Base-by-base conservation (phyloP, 2,113 vertebrate species). In the Platycercus adscitus region DNA sequence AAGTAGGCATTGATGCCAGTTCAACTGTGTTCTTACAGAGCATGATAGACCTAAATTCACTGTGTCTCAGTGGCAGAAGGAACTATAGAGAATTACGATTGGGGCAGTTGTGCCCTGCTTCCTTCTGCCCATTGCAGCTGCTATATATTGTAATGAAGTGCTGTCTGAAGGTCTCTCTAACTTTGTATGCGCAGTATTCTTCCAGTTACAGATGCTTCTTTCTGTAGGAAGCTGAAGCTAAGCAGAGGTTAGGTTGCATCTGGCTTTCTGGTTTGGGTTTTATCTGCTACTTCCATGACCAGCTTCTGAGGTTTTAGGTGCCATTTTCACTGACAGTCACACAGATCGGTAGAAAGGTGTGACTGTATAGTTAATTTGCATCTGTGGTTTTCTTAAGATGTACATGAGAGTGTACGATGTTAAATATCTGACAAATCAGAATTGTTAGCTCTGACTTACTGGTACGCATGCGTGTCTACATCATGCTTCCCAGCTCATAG, bases 61-160 rank as follows among this genome's bases (percentile, higher is more conserved):
- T 8, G 10, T 11, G 5, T 29, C 11, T 58, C 50, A 69, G 15
- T 35, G 43, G 13, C 44, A 52, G 31, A 47, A 65, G 50, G 37
- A 52, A 5, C 33, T 69, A 7, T 39, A 35, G 43, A 52, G 20
- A 28, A 23, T 52, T 56, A 12, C n/a, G 47, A 6, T 0, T 2
- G 49, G 41, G 68, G 9, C 43, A 47, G 24, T 33, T 60, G 25
- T 35, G 28, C 60, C 58, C 44, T 50, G 49, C 14, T 60, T 25
- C 33, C 12, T 88, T 73, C 20, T 24, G 8, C 12, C 4, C 9
- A 0, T 20, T 41, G 43, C 71, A 55, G 50, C 88, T 90, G 43
- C 52, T 49, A 0, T 4, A 1, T 26, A 4, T 8, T 21, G 21
- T 47, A 41, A 8, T 15, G 41, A 10, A 2, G 16, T 16, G 46